Evolutionary conservation across 1,140 invertebrate genomes (phyloP).

Genomic region (Macrobrachium nipponense): DNA sequence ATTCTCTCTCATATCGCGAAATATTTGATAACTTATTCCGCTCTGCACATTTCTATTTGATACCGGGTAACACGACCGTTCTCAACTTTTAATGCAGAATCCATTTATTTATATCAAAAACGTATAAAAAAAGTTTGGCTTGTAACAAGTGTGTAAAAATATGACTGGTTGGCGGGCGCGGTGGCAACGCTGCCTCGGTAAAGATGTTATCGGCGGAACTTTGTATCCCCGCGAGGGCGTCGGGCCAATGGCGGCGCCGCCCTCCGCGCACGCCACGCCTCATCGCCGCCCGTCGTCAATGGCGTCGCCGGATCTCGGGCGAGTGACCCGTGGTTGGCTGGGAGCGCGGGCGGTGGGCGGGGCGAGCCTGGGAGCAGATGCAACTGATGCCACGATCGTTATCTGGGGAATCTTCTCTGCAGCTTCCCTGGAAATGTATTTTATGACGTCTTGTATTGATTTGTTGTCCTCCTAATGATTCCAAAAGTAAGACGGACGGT

Average conservation of each 20-base stretch:
- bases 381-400: constrained; percentile 45
- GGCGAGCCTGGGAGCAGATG: constrained; percentile 46
- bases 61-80: constrained; percentile 34
- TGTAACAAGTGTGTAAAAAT: constrained; percentile 51
- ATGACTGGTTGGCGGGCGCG: constrained; percentile 14
- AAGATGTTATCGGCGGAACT: constrained; percentile 49
- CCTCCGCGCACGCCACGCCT: constrained; percentile 34
- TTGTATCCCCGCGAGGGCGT: constrained; percentile 26
- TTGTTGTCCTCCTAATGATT: constrained; percentile 55
- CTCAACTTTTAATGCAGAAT: constrained; percentile 57
- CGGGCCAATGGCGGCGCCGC: neutral
- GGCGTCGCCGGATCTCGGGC: neutral
- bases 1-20: constrained; percentile 37
- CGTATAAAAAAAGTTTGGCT: constrained; percentile 27
- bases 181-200: constrained; percentile 14
- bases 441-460: constrained; percentile 53
- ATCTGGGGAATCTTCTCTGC: constrained; percentile 34
- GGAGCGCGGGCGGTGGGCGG: neutral
- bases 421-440: constrained; percentile 47
- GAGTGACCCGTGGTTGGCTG: neutral
- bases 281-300: neutral
- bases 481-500: constrained; percentile 50
- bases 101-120: constrained; percentile 56
- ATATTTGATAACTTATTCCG: constrained; percentile 47
- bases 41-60: constrained; percentile 29